Base-by-base conservation (phyloP, 2,113 vertebrate genomes). In the Rutilus rutilus region DNA sequence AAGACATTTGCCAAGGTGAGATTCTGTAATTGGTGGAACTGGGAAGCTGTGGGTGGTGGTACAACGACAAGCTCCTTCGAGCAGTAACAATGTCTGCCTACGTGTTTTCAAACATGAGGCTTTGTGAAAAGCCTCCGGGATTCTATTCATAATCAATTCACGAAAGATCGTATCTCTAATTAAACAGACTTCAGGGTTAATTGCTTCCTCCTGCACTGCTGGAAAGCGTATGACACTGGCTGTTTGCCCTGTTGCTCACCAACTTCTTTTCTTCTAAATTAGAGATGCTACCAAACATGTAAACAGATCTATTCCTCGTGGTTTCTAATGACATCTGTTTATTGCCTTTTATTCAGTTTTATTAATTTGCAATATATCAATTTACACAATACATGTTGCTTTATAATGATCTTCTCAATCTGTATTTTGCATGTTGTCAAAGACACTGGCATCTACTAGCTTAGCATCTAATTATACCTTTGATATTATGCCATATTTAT, bases 1-100 rank as follows among this genome's bases (percentile, higher is more conserved):
- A 99, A 99, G 92, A 95, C 96, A 60, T 99, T 99, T 94, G 97
- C 98, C 8, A 99, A 99, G 96, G 98, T 98, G 92, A 77, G 93
- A n/a, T 62, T 50, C 77, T 39, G 52, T 60, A 60, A 78, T 59
- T 78, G 39, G 21, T 15, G 12, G 12, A 62, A 62, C n/a, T 21
- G 54, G 52, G 25, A 65, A 65, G 23, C 50, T 25, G 75, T 15
- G 75, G 84, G 60, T 36, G 60, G 27, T n/a, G 25, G 60, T 12
- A 21, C 14, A 25, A 77, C 27, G 42, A 42, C 77, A 79, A 79
- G 23, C 33, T 39, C 33, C 1, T 62, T 39, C 36, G 14, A 79
- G 77, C 77, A 25, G 54, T 42, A 60, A 79, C 77, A 42, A 42
- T 79, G 77, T 79, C 57, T 39, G 54, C 77, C 77, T 42, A 62